A percentile compares a stretch with the other conserved stretches of the same genome.
phyloP scores from a whole-genome alignment of 2,888 invertebrate genomes.

The Drosophila cyrtoloma region DNA sequence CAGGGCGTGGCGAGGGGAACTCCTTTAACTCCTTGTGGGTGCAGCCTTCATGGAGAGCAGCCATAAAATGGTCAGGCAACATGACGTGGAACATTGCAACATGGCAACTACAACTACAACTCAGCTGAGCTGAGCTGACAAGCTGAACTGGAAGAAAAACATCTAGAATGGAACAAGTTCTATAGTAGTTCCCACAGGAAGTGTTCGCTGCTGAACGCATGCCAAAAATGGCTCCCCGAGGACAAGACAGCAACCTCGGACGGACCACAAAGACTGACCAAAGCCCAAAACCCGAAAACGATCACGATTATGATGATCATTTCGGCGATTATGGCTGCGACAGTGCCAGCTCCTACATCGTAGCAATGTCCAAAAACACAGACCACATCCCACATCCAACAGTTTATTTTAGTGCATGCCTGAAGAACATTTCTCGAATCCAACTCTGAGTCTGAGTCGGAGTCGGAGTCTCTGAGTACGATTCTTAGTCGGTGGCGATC shows the following conservation, averaged over 20 bases:
- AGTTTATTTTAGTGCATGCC: constrained; percentile 32
- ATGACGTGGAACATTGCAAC: constrained; percentile 45
- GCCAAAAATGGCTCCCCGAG: constrained; percentile 76
- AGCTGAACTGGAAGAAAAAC: constrained; percentile 25
- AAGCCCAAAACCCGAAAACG: constrained; percentile 54
- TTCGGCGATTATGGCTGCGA: constrained; percentile 66
- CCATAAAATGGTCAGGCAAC: constrained; percentile 50
- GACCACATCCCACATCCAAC: constrained; percentile 15
- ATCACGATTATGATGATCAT: constrained; percentile 78
- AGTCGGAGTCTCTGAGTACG: constrained; percentile 17
- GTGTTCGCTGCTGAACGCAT: constrained; percentile 75
- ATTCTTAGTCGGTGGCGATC: constrained; percentile 51
- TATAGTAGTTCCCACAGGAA: constrained; percentile 75
- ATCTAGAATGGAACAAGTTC: constrained; percentile 58
- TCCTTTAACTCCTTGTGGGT: constrained; percentile 53
- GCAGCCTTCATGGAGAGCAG: constrained; percentile 39
- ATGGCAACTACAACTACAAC: constrained; percentile 14
- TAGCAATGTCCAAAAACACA: constrained; percentile 64
- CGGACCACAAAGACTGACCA: constrained; percentile 43
- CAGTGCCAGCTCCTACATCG: constrained; percentile 46
- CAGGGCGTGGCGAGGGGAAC: not conserved
- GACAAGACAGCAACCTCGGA: constrained; percentile 70
- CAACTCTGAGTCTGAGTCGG: constrained; percentile 10
- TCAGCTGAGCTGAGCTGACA: constrained; percentile 31
- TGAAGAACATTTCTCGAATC: constrained; percentile 42